Evolutionary conservation across 2,113 vertebrate species (phyloP), one percentile per base, ranked within the genome.

Genomic region (Pluvianellus socialis): DNA sequence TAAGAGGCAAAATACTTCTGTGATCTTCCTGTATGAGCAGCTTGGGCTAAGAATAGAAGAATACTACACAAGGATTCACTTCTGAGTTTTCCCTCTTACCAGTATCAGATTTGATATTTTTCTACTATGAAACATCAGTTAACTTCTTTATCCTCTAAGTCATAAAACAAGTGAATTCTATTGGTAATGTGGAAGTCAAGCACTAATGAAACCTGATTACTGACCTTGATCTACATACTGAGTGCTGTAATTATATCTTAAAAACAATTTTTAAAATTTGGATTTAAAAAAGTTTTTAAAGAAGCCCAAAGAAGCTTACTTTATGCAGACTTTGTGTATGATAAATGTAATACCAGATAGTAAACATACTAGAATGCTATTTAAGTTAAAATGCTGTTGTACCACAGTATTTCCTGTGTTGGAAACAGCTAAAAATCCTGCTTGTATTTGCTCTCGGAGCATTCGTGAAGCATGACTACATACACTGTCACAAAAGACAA

Each of bases 191-290:
- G 45, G 67, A 14, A 75, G 85, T 96, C 65, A 81, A 97, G 75
- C 77, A 88, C 86, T 94, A 94, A 96, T 66, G 91, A 94, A 91
- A 98, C 96, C 56, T 87, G 90, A 97, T 83, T 95, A 94, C 86
- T 45, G 88, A 93, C 96, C 91, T 76, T 88, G 79, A 93, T 91
- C 95, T 95, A 95, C 79, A 87, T 84, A 97, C 45, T 9, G 86
- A 95, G 27, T 81, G 89, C 33, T 79, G 61, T 83, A 92, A 86
- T 95, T 94, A 86, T 53, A 76, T 44, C 68, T 86, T 88, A 67
- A 94, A 75, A 94, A 56, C 45, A 53, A 28, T 18, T 61, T 66
- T 90, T 72, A 33, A 77, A 50, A 52, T 74, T 81, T 92, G 92
- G 32, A 83, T 86, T 71, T 4, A 67, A 70, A 61, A 87, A 49